Evolutionary conservation across 2,797 vertebrate species (phyloP).

Genomic region (Astyanax mexicanus): DNA sequence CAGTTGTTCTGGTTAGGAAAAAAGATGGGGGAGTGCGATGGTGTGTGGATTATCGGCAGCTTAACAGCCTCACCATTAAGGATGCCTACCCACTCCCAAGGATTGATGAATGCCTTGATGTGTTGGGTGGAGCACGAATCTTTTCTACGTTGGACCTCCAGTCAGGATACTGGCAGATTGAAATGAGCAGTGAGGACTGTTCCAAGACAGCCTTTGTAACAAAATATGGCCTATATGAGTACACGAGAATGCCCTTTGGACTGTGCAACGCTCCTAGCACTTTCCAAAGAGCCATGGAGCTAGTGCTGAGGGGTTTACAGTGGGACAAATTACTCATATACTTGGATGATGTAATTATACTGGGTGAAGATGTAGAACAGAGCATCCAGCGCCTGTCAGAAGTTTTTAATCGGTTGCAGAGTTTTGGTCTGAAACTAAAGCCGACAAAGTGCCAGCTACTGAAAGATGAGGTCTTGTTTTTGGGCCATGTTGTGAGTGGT

Average conservation of each 20-base stretch:
- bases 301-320: slow-evolving; percentile 67
- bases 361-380: neutral
- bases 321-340: slow-evolving; percentile 61
- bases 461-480: too few relatives aligned
- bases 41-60: slow-evolving; percentile 28
- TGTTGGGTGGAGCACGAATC: too few relatives aligned
- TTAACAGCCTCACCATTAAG: slow-evolving; percentile 40
- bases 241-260: slow-evolving; percentile 65
- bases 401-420: neutral
- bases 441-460: too few relatives aligned
- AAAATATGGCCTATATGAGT: slow-evolving; percentile 31
- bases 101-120: slow-evolving; percentile 22
- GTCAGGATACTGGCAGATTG: too few relatives aligned
- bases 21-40: slow-evolving; percentile 34
- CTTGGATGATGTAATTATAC: neutral
- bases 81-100: slow-evolving; percentile 35
- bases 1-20: slow-evolving; percentile 25
- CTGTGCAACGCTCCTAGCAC: slow-evolving; percentile 24
- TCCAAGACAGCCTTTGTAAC: slow-evolving; percentile 60
- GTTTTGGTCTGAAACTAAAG: neutral
- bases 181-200: neutral
- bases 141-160: too few relatives aligned
- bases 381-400: neutral
- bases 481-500: too few relatives aligned
- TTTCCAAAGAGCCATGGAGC: slow-evolving; percentile 67